Evolutionary conservation across 2,888 invertebrate species (phyloP).

Genomic region (Alsophila aescularia): DNA sequence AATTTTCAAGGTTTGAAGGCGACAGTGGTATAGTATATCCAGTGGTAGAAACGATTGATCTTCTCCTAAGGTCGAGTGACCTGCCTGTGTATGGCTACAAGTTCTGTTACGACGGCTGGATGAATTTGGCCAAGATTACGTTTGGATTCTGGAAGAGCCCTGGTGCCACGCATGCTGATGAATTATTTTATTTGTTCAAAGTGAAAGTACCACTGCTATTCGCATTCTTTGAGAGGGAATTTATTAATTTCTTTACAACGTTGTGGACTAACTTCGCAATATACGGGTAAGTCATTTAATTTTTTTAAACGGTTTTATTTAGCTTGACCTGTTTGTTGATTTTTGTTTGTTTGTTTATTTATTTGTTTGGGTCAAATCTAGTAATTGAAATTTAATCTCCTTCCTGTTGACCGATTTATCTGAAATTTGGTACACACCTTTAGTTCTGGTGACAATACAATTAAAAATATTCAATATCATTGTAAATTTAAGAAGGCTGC

Average conservation of each 20-base stretch:
- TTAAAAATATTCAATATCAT: too few species aligned
- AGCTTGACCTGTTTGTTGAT: too few species aligned
- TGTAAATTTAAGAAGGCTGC: too few species aligned
- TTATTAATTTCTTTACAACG: constrained; percentile 60
- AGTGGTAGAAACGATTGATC: constrained; percentile 56
- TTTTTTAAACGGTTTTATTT: too few species aligned
- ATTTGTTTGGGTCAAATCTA: too few species aligned
- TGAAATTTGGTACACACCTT: too few species aligned
- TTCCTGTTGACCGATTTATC: too few species aligned
- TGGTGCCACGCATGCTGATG: constrained; percentile 76
- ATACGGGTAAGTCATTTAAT: constrained; percentile 70
- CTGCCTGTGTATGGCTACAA: constrained; percentile 64
- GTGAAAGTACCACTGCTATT: constrained; percentile 47
- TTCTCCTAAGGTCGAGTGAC: constrained; percentile 51
- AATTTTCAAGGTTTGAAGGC: constrained; percentile 67
- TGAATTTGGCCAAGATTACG: constrained; percentile 64
- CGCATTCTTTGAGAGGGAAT: constrained; percentile 51
- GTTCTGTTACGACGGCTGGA: constrained; percentile 65
- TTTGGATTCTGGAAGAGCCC: constrained; percentile 56
- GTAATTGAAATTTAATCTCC: too few species aligned
- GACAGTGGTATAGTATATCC: constrained; percentile 68
- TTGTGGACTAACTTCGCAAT: constrained; percentile 78
- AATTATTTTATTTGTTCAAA: constrained; percentile 75
- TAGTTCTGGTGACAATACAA: too few species aligned
- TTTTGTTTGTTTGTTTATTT: too few species aligned